Conservation (phyloP, 2,797 vertebrate species). For the Epinephelus malabaricus region DNA sequence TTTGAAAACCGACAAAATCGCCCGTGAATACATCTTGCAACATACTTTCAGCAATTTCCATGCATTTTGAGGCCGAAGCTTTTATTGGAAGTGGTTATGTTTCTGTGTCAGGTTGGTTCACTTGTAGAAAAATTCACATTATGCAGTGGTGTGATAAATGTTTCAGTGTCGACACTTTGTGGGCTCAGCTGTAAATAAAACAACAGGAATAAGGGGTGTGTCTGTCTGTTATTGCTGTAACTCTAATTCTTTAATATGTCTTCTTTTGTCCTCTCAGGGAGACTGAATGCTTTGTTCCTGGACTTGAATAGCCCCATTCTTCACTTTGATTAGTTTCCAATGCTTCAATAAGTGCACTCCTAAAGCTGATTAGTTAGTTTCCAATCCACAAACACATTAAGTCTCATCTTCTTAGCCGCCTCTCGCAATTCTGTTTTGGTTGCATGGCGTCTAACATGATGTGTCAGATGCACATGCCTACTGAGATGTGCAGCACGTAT, state of each 20-base stretch:
- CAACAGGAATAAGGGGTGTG: constrained; percentile 8
- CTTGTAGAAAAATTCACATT: constrained; percentile 7
- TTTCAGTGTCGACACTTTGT: not conserved
- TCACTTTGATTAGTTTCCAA: constrained; percentile 74
- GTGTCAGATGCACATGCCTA: not conserved
- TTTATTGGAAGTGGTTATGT: no score
- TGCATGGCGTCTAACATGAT: not conserved
- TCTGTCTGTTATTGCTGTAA: constrained; percentile 13
- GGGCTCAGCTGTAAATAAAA: constrained; percentile 33
- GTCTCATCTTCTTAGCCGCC: constrained; percentile 40
- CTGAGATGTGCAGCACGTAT: not conserved
- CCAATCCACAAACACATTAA: constrained; percentile 63
- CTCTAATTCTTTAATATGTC: constrained; percentile 49
- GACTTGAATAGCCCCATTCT: constrained; percentile 55
- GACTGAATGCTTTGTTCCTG: constrained; percentile 53
- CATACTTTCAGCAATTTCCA: not conserved
- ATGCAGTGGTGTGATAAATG: not conserved
- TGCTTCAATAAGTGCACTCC: constrained; percentile 60
- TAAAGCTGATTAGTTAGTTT: constrained; percentile 74
- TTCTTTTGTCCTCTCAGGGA: constrained; percentile 50
- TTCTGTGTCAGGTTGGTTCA: not conserved
- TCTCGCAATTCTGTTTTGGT: constrained; percentile 19
- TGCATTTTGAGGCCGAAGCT: not conserved
- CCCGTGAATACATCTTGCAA: not conserved
- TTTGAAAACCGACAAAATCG: not conserved